Evolutionary conservation across 2,797 vertebrate genomes (phyloP).

Genomic region (Hippocampus kuda): DNA sequence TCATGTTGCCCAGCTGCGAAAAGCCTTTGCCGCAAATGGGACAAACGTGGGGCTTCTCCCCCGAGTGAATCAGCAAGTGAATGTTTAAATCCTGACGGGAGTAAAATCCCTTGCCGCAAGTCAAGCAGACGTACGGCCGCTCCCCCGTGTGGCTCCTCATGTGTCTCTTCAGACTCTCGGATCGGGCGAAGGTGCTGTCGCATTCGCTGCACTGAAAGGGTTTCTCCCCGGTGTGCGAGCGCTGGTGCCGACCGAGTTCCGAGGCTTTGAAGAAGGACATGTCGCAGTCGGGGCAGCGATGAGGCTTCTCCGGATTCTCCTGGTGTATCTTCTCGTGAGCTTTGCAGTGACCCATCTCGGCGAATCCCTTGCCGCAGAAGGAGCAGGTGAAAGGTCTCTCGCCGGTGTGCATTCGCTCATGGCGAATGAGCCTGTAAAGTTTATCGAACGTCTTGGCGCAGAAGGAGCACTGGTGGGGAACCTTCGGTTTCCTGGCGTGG

Average conservation of each 20-base stretch:
- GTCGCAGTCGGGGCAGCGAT: conserved; percentile 41
- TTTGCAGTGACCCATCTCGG: conserved; percentile 55
- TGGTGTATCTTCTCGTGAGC: conserved; percentile 55
- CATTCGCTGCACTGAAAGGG: conserved; percentile 53
- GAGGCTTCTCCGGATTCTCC: conserved; percentile 55
- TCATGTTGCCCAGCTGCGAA: conserved; percentile 61
- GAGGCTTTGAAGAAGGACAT: conserved; percentile 60
- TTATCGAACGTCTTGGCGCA: conserved; percentile 53
- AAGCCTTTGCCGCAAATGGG: conserved; percentile 61
- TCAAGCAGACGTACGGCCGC: conserved; percentile 47
- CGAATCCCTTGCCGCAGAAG: conserved; percentile 53
- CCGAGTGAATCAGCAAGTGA: conserved; percentile 46
- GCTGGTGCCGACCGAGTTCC: conserved; percentile 39
- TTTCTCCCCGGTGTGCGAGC: conserved; percentile 58
- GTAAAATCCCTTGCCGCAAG: conserved; percentile 54
- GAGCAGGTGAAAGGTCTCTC: conserved; percentile 58
- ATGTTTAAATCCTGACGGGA: conserved; percentile 50
- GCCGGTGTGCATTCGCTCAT: conserved; percentile 55
- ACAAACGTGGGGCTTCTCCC: conserved; percentile 58
- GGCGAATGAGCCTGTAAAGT: conserved; percentile 52
- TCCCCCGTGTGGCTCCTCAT: conserved; percentile 59
- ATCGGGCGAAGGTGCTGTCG: conserved; percentile 54
- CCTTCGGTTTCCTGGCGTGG: conserved; percentile 48
- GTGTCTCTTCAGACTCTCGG: conserved; percentile 58
- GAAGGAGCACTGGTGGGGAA: conserved; percentile 52